Evolutionary conservation across 35 echinoderm and acorn worm species (phyloP).

Genomic region (Ophiothrix spiculata): DNA sequence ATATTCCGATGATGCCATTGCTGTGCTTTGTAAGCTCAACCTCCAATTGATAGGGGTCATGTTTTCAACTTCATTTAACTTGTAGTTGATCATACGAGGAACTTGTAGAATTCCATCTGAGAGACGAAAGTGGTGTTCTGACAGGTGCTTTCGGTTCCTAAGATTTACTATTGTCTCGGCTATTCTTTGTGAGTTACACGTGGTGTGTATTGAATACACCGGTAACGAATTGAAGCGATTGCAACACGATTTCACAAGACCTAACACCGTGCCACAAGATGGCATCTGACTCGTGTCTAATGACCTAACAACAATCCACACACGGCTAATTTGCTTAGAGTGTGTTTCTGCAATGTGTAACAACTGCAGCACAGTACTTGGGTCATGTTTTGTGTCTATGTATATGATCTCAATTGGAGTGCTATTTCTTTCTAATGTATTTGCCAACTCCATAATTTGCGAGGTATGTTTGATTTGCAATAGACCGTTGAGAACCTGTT

Average conservation of each 20-base stretch:
- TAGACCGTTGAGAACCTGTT: not conserved
- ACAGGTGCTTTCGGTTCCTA: conserved; percentile 7
- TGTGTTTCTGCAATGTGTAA: conserved; percentile 43
- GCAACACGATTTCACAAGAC: conserved; percentile 51
- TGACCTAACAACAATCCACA: conserved; percentile 61
- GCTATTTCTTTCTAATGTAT: not conserved
- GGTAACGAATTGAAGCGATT: conserved; percentile 62
- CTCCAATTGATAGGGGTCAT: conserved; percentile 52
- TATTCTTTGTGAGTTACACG: not conserved
- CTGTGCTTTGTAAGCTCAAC: too few species aligned
- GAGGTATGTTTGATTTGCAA: not conserved
- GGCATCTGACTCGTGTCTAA: not conserved
- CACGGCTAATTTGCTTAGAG: conserved; percentile 39
- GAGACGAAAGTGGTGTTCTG: conserved; percentile 43
- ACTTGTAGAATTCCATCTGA: conserved; percentile 3
- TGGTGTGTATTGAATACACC: conserved; percentile 17
- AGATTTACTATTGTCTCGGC: not conserved
- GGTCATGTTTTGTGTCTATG: conserved; percentile 23
- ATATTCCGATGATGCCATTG: too few species aligned
- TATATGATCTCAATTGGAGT: conserved; percentile 38
- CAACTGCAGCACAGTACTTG: conserved; percentile 46
- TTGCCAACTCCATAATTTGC: not conserved
- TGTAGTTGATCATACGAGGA: conserved; percentile 27
- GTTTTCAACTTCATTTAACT: not conserved
- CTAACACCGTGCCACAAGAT: conserved; percentile 32